phyloP scores from a whole-genome alignment of 1,140 invertebrate genomes.

The Andrena cerasifolii region DNA sequence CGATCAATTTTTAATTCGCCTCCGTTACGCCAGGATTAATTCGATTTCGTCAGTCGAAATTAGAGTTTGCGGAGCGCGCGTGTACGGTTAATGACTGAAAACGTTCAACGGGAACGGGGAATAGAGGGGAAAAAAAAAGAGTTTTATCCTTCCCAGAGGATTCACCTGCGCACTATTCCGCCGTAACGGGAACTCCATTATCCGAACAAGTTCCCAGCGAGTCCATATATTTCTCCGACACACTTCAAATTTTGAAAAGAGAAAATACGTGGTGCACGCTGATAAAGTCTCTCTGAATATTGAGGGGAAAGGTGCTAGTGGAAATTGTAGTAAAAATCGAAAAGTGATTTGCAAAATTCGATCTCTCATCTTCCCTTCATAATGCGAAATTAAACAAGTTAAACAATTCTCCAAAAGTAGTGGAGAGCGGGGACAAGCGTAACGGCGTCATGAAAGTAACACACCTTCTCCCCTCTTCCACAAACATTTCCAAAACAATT shows the following conservation, averaged over 20 bases:
- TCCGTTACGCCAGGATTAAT: constrained; percentile 51
- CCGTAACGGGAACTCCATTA: constrained; percentile 65
- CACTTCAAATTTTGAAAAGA: constrained; percentile 50
- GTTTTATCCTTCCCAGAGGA: constrained; percentile 56
- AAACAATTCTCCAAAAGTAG: too few species aligned
- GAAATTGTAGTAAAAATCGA: too few species aligned
- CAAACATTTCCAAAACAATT: too few species aligned
- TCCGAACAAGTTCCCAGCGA: constrained; percentile 51
- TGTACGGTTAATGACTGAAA: constrained; percentile 55
- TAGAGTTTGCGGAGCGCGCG: constrained; percentile 42
- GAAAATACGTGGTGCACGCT: neutral
- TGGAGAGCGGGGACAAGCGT: too few species aligned
- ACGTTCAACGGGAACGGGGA: constrained; percentile 38
- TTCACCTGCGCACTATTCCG: constrained; percentile 54
- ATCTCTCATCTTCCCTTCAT: too few species aligned
- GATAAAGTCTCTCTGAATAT: neutral
- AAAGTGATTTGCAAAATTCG: too few species aligned
- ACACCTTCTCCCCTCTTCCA: too few species aligned
- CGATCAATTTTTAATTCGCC: constrained; percentile 58
- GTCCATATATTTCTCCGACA: constrained; percentile 49
- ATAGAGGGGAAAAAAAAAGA: neutral
- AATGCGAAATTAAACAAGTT: too few species aligned
- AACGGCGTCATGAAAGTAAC: too few species aligned
- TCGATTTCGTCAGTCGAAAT: constrained; percentile 51
- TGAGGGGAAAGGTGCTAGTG: neutral